Evolutionary conservation across 2,797 vertebrate genomes (phyloP), one percentile per base, ranked within the genome.

Genomic region (Propithecus deckenii): DNA sequence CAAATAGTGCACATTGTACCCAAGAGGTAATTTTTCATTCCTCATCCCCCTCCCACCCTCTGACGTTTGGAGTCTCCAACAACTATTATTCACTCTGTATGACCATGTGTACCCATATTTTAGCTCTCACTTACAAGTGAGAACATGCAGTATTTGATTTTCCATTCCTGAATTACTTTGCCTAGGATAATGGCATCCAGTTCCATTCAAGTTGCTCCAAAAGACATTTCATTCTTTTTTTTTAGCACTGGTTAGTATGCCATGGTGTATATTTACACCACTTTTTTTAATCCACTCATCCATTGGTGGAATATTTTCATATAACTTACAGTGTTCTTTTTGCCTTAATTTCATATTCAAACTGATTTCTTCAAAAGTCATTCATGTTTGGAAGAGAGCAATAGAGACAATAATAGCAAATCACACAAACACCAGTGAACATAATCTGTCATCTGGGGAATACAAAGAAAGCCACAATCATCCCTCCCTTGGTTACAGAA

Each of bases 271-370:
- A 8, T 18, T n/a, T 9, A 65, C 1, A n/a, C 63, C 30, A 32
- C 61, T 63, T n/a, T 65, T 18, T 65, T 18, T 18, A 32, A 65
- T 65, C 32, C 14, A 32, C 32, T 65, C 15, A 65, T 65, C 63
- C 7, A 1, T 65, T 65, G 63, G 32, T n/a, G 63, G 63, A 88
- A 50, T 23, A 43, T 85, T 85, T 92, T 38, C 32, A 18, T 38
- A 43, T 32, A 28, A 4, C 17, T 59, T 48, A 43, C n/a, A 71
- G n/a, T 30, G 17, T 28, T 61, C 18, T 46, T 85, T 95, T 71
- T 67, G 30, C 9, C 65, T 96, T 84, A 71, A 95, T 71, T 86
- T 94, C 35, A 95, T 17, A 79, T 23, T 90, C 61, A 94, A 75
- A 69, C 10, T 71, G n/a, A 79, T 78, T 91, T 92, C 59, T 88